Evolutionary conservation across 2,888 invertebrate species (phyloP), one percentile per base, ranked within the genome.

Genomic region (Invenusta paracnida): DNA sequence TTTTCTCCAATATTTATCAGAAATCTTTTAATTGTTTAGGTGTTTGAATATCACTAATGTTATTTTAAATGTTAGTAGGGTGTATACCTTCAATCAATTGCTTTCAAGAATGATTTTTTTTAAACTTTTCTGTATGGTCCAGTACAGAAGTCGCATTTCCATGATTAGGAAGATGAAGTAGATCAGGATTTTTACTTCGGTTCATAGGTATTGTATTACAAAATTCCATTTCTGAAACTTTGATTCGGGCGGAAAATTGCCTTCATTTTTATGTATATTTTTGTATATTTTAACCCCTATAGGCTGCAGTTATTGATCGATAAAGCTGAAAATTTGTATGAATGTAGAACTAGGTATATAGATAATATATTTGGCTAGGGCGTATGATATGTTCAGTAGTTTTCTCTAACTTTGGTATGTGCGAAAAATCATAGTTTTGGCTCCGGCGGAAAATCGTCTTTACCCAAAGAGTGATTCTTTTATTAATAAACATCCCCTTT

Each of bases 181-280:
- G 48, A 48, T 48, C 48, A 48, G 48, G 48, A 48, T 48, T 48
- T 48, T 48, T 48, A 11, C 48, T 48, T 5, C 48, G 17, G 48
- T 48, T 17, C 48, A 48, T 48, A 48, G 48, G 48, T 17, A 48
- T 48, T 48, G n/a, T n/a, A n/a, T n/a, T n/a, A n/a, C n/a, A n/a
- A n/a, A n/a, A n/a, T n/a, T n/a, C n/a, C n/a, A n/a, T 48, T 48
- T 48, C 48, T 48, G 48, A 11, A 48, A 48, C 48, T 48, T 48
- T 48, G 48, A 17, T 17, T 48, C 17, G 48, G 48, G 48, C 48
- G 17, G 48, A 48, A 48, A 48, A 48, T 48, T 17, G 48, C 48
- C 48, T 48, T 48, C 11, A 48, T 17, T 17, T 11, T 11, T 48
- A 48, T 48, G 31, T 79, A 66, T 89, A 92, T 30, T 91, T 96